phyloP scores from a whole-genome alignment of 2,888 invertebrate genomes.

The Sturmia bella region DNA sequence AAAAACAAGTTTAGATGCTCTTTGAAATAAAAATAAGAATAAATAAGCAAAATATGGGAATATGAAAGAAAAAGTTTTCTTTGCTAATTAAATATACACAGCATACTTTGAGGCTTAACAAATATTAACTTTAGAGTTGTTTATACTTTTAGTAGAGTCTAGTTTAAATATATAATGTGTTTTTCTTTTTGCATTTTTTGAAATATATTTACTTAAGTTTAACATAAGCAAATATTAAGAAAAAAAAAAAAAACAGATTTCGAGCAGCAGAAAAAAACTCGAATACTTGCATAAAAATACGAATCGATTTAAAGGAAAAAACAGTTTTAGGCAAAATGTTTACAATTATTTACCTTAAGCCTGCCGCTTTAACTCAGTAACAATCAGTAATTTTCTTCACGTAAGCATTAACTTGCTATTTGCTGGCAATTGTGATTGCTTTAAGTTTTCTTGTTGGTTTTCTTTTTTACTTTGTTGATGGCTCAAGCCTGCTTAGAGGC shows the following conservation, averaged over 20 bases:
- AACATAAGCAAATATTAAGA: not conserved
- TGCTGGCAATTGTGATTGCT: constrained; percentile 22
- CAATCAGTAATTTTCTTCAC: constrained; percentile 57
- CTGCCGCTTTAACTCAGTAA: not conserved
- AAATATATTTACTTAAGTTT: constrained; percentile 37
- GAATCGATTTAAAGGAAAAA: not conserved
- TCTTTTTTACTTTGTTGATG: not conserved
- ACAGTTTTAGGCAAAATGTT: not conserved
- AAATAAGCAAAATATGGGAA: not conserved
- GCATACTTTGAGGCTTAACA: constrained; percentile 57
- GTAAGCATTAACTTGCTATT: constrained; percentile 59
- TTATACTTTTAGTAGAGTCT: too few species aligned
- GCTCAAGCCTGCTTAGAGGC: not conserved
- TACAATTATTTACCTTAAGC: not conserved
- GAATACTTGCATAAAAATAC: not conserved
- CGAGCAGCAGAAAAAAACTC: not conserved
- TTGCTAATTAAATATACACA: constrained; percentile 51
- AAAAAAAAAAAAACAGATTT: not conserved
- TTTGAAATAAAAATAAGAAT: too few species aligned
- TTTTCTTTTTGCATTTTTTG: not conserved
- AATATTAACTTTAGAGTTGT: constrained; percentile 26
- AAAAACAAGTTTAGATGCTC: too few species aligned
- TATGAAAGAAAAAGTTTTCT: constrained; percentile 10
- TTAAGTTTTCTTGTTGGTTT: not conserved
- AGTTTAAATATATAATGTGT: not conserved